A percentile compares a stretch with the other conserved stretches of the same genome.
Conservation (phyloP, 2,797 vertebrate species). For the Gymnoscopelus microlampas region DNA sequence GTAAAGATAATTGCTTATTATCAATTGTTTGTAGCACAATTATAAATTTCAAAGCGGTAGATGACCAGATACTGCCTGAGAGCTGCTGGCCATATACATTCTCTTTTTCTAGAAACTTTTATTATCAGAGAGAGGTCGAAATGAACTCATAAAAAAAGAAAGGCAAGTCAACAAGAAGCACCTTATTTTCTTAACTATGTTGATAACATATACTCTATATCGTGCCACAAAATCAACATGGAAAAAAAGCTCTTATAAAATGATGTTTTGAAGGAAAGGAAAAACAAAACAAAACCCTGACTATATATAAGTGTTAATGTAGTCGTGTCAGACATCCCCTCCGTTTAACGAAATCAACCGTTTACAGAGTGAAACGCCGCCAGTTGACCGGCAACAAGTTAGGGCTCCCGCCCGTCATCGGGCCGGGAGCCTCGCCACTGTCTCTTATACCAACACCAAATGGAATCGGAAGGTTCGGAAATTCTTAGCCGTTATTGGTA, state of each 20-base stretch:
- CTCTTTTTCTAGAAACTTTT: constrained; percentile 34
- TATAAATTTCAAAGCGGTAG: constrained; percentile 54
- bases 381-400: constrained; percentile 38
- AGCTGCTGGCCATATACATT: constrained; percentile 53
- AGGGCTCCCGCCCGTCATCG: constrained; percentile 36
- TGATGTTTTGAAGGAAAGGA: constrained; percentile 55
- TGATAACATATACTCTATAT: constrained; percentile 72
- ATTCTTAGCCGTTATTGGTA: constrained; percentile 53
- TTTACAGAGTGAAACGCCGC: constrained; percentile 64
- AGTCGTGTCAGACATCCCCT: constrained; percentile 74
- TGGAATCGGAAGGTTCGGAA: constrained; percentile 54
- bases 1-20: constrained; percentile 44
- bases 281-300: constrained; percentile 52
- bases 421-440: constrained; percentile 20
- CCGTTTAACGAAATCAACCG: constrained; percentile 62
- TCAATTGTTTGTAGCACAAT: constrained; percentile 54
- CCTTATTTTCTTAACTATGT: constrained; percentile 83
- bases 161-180: constrained; percentile 81
- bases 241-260: constrained; percentile 62
- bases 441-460: constrained; percentile 62
- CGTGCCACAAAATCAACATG: constrained; percentile 76
- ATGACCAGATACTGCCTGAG: constrained; percentile 52
- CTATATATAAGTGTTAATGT: constrained; percentile 71
- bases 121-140: constrained; percentile 29
- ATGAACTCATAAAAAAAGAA: constrained; percentile 51